Evolutionary conservation across 2,797 vertebrate species (phyloP), one percentile per base, ranked within the genome.

Genomic region (Anguilla marmorata): DNA sequence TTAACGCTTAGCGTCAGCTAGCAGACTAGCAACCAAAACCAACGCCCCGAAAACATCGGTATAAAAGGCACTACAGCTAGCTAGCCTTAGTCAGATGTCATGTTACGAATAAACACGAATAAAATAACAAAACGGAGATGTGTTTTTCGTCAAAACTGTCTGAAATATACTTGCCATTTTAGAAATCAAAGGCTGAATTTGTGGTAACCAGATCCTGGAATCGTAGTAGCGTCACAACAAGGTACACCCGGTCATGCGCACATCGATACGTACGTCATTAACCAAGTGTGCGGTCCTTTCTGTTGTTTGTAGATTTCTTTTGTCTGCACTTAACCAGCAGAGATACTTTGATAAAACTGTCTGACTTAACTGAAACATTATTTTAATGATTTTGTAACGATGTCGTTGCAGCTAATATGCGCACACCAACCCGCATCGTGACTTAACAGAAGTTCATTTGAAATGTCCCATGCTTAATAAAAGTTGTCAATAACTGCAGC

Each of bases 91-190:
- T 54, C 24, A 27, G 11, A 6, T 16, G 54, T 41, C 72, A 48
- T 50, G 12, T 30, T 58, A 80, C 24, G 45, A 60, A 27, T n/a
- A 60, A 79, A 8, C 80, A 7, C 60, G 24, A 14, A 84, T 50
- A 27, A 50, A 84, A 27, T 60, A 0, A 50, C 7, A 83, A 21
- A 66, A 21, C 9, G 30, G 54, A 87, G 8, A 14, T 52, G 24
- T 58, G 45, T 7, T 56, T 30, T 54, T 45, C 3, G 52, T 30
- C 14, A 84, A 84, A 84, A 27, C 9, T 54, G 52, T 5, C 30
- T 72, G 8, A 87, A 54, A 87, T 83, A 33, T 56, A 87, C 87
- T 84, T 84, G 48, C 87, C 87, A 87, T 87, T 87, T 72, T 84
- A 27, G 8, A 52, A 84, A 54, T 16, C 82, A 84, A 12, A 37